Conservation (phyloP, 2,888 invertebrate genomes). For the Microctonus aethiopoides region DNA sequence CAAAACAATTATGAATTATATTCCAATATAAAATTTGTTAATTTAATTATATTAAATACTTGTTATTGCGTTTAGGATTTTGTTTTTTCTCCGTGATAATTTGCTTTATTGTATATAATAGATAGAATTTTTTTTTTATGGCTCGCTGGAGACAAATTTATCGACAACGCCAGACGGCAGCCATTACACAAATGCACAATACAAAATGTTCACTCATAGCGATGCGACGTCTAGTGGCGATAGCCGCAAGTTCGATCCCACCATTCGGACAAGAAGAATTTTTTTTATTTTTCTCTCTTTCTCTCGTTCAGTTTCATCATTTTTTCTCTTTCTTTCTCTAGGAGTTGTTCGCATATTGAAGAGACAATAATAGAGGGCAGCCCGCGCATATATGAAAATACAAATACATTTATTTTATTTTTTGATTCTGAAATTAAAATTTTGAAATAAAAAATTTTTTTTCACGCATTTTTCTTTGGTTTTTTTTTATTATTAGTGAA, state of each 20-base stretch:
- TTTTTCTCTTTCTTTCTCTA: neutral
- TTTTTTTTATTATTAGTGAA: too few species aligned
- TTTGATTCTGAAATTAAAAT: too few species aligned
- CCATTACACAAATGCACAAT: conserved; percentile 63
- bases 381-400: neutral
- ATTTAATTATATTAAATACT: neutral
- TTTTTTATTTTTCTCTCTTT: neutral
- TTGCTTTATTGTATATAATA: neutral
- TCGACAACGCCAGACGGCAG: conserved; percentile 64
- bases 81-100: neutral
- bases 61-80: neutral
- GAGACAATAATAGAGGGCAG: neutral
- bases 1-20: too few species aligned
- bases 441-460: too few species aligned
- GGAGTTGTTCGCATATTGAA: neutral
- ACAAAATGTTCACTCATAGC: conserved; percentile 38
- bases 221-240: conserved; percentile 38
- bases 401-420: neutral
- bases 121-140: too few species aligned
- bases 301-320: too few species aligned
- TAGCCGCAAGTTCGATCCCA: conserved; percentile 25
- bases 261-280: conserved; percentile 1
- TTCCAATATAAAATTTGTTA: neutral
- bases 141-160: conserved; percentile 42
- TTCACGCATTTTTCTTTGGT: too few species aligned